Base-by-base conservation (phyloP, 2,888 invertebrate genomes). In the Drosophila bunnanda region DNA sequence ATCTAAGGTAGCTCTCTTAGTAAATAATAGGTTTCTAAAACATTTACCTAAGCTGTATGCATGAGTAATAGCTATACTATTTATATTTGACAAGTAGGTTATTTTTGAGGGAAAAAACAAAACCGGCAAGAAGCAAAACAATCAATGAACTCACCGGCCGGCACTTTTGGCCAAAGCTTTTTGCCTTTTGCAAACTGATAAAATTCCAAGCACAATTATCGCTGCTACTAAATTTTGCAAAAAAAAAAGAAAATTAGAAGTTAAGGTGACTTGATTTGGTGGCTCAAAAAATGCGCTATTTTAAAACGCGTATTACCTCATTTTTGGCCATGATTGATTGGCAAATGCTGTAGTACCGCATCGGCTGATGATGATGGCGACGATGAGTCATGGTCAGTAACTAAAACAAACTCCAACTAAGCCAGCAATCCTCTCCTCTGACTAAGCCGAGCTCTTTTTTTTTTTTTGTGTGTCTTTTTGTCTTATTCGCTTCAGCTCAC, bases 401-500 rank as follows among this genome's bases (percentile, higher is more conserved):
- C 28, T 50, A 34, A 53, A 56, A 41, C n/a, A 43, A 15, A 28
- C 20, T 28, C 57, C 4, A 41, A 55, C 54, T 39, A 32, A 44
- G 30, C 36, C 39, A 66, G 46, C 20, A n/a, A 53, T 57, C 57
- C 62, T 50, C 48, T 70, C 53, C 50, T 68, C 66, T 75, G 84
- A 77, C 69, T 78, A 82, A 82, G 76, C 64, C 48, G 62, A 60
- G 73, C 56, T 64, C 79, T 30, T 4, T 12, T 13, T 81, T 59
- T 66, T 69, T 20, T 46, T 25, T 44, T 58, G 52, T 32, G 15
- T 64, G 22, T 55, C 44, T 61, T 36, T 48, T 50, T 50, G 34
- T 50, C 74, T 72, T 87, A 65, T 76, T 80, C 78, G 80, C 86
- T 88, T 83, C 88, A 82, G 88, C 86, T 85, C 78, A 80, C 83